phyloP scores from a whole-genome alignment of 2,113 vertebrate genomes.

The Ceratotherium simum region DNA sequence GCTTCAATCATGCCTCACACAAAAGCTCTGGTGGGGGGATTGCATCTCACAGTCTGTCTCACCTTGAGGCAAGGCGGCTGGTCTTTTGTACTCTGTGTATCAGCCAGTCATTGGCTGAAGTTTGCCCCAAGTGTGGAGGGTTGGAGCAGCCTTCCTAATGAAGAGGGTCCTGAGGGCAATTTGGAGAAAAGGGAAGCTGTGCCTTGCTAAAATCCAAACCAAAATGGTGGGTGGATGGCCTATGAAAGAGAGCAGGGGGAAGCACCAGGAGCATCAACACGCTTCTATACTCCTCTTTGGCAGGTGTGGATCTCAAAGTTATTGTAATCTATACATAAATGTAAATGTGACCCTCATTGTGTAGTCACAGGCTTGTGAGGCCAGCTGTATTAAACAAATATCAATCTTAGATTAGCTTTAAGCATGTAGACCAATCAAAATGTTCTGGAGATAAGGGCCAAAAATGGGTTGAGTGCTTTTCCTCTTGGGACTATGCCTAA shows the following conservation, averaged over 20 bases:
- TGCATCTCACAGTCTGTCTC: neutral
- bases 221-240: neutral
- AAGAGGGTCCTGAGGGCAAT: neutral
- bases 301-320: neutral
- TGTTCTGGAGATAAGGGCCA: neutral
- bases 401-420: conserved; percentile 29
- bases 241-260: neutral
- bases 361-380: neutral
- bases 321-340: neutral
- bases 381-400: conserved; percentile 3
- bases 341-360: neutral
- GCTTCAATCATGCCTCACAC: neutral
- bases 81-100: neutral
- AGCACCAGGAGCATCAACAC: neutral
- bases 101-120: neutral
- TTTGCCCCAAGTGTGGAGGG: neutral
- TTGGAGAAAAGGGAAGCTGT: neutral
- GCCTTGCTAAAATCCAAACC: neutral
- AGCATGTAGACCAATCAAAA: neutral
- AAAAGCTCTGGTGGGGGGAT: neutral
- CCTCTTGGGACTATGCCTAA: neutral
- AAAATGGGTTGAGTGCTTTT: conserved; percentile 30
- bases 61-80: neutral
- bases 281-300: neutral
- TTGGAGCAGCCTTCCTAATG: neutral